phyloP scores from a whole-genome alignment of 1,140 invertebrate species.

The Ostrea edulis region DNA sequence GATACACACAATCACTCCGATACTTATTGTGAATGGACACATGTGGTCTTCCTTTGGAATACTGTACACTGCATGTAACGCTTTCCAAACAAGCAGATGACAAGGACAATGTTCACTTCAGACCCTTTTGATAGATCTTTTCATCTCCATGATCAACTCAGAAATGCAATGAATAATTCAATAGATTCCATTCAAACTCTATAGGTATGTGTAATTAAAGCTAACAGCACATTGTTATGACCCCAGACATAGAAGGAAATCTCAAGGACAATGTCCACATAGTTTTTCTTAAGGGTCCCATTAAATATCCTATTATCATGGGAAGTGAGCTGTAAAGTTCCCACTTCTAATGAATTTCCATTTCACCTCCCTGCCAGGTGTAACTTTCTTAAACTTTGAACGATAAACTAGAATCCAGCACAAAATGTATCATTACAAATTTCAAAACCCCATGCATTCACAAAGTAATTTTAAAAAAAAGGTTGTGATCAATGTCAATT shows the following conservation, averaged over 20 bases:
- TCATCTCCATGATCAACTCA: not conserved
- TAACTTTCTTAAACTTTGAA: not conserved
- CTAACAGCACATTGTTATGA: not conserved
- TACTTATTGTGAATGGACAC: too few relatives aligned
- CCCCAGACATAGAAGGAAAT: not conserved
- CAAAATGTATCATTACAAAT: too few relatives aligned
- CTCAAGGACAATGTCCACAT: not conserved
- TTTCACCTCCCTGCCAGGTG: not conserved
- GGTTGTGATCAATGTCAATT: too few relatives aligned
- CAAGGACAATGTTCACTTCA: too few relatives aligned
- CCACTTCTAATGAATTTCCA: not conserved
- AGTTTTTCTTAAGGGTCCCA: not conserved
- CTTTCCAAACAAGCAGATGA: too few relatives aligned
- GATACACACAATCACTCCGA: too few relatives aligned
- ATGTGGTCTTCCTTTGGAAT: too few relatives aligned
- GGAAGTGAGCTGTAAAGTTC: not conserved
- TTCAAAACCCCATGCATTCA: too few relatives aligned
- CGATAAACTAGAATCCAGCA: not conserved
- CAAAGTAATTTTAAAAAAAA: too few relatives aligned
- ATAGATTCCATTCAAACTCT: not conserved
- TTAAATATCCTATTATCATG: constrained; percentile 5
- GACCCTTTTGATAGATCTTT: too few relatives aligned
- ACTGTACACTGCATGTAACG: too few relatives aligned
- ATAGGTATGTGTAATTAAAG: not conserved
- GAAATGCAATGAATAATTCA: not conserved